Percentiles rank a stretch among this genome's conserved stretches.
Evolutionary conservation across 2,797 vertebrate genomes (phyloP).

Genomic region (Falco naumanni): DNA sequence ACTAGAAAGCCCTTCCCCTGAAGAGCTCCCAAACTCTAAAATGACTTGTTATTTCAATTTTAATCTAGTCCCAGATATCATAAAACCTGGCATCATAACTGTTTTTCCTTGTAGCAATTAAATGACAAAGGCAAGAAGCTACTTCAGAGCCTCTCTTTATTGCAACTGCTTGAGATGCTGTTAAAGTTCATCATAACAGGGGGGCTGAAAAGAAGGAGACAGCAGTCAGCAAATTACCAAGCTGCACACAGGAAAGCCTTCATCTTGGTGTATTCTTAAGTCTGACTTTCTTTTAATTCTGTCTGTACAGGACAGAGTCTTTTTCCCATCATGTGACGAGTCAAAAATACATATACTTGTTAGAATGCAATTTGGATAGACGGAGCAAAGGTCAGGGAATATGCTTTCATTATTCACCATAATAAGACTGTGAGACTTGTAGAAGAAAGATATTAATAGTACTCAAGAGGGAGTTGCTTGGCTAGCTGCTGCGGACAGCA

Average conservation of each 20-base stretch:
- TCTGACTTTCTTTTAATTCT: background rate
- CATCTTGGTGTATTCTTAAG: background rate
- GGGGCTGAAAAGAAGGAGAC: background rate
- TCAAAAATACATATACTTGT: slow-evolving; percentile 18
- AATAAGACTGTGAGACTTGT: slow-evolving; percentile 38
- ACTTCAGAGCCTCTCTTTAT: background rate
- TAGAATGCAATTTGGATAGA: background rate
- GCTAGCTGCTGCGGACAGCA: background rate
- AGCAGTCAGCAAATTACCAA: background rate
- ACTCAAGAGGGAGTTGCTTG: slow-evolving; percentile 16
- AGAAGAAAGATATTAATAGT: slow-evolving; percentile 60
- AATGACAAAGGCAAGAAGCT: background rate
- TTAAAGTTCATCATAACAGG: background rate
- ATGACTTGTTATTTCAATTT: background rate
- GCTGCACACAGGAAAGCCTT: background rate
- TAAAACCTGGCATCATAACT: background rate
- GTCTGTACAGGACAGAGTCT: background rate
- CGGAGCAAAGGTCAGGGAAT: background rate
- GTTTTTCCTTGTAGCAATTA: background rate
- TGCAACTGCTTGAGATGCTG: background rate
- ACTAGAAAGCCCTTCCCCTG: background rate
- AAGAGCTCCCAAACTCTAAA: background rate
- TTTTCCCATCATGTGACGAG: background rate
- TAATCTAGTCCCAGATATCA: background rate
- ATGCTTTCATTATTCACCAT: slow-evolving; percentile 48